These are phyloP conservation scores for Thunnus maccoyii DNA, from an alignment of 2,113 vertebrate species.

Conservation along the genomic window DNA sequence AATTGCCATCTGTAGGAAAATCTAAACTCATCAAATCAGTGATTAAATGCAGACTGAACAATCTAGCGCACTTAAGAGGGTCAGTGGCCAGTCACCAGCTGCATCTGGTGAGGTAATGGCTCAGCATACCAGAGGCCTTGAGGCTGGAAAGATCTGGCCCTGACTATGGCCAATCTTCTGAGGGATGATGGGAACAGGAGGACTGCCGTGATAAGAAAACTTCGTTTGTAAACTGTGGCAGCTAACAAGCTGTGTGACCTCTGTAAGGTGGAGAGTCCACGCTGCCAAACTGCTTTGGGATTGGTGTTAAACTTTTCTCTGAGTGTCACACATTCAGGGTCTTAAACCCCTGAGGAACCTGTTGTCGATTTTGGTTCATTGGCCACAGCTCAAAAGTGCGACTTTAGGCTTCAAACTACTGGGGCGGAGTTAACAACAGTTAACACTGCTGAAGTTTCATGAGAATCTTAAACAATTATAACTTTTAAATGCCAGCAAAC, in stretches of 20 bases:
- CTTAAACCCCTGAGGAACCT: neutral
- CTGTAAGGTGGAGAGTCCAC: neutral
- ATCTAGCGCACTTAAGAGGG: neutral
- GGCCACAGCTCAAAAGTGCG: neutral
- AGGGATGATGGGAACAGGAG: conserved; percentile 9
- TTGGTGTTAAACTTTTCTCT: neutral
- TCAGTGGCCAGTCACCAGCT: conserved; percentile 44
- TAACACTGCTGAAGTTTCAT: too few species aligned
- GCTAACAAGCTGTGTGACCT: neutral
- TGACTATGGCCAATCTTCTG: neutral
- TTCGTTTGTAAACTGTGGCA: conserved; percentile 3
- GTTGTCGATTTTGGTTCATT: neutral
- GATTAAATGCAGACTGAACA: conserved; percentile 3
- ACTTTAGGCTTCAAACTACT: too few species aligned
- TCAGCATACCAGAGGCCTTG: conserved; percentile 3
- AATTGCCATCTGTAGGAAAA: conserved; percentile 7
- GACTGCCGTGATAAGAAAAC: conserved; percentile 17
- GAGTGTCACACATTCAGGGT: neutral
- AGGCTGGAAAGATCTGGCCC: conserved; percentile 6
- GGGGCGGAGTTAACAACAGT: too few species aligned
- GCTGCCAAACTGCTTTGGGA: neutral
- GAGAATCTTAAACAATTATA: too few species aligned
- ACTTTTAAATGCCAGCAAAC: too few species aligned
- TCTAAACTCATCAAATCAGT: conserved; percentile 9
- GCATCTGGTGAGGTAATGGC: conserved; percentile 27